Percentiles rank a stretch among this genome's conserved stretches.
Evolutionary conservation across 2,888 invertebrate species (phyloP).

Genomic region (Eupithecia subumbrata): DNA sequence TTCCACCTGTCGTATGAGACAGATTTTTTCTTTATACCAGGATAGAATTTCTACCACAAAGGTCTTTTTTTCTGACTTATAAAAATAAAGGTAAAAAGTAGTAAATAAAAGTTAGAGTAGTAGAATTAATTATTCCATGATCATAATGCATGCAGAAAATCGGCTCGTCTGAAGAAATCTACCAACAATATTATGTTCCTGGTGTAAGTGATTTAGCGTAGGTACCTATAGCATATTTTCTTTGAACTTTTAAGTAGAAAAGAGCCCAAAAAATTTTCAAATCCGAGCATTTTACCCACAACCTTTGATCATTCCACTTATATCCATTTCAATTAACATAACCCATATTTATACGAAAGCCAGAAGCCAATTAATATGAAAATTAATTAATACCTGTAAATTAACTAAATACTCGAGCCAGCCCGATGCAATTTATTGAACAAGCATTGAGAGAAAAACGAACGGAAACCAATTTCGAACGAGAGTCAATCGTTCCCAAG

Average conservation of each 20-base stretch:
- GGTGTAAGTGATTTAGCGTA: neutral
- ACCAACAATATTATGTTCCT: neutral
- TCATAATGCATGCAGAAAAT: neutral
- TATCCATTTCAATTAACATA: constrained; percentile 6
- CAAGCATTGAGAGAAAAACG: constrained; percentile 31
- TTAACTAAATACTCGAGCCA: constrained; percentile 30
- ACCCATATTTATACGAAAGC: neutral
- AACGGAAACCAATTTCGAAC: constrained; percentile 37
- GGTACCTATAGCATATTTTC: neutral
- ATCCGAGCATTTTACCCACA: neutral
- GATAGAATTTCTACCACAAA: neutral
- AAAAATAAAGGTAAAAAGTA: too few relatives aligned
- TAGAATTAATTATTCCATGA: too few relatives aligned
- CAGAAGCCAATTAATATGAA: constrained; percentile 7
- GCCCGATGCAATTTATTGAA: constrained; percentile 42
- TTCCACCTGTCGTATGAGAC: constrained; percentile 5
- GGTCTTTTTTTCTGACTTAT: too few relatives aligned
- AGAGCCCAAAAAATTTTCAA: neutral
- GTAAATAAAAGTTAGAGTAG: too few relatives aligned
- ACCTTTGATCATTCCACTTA: constrained; percentile 1
- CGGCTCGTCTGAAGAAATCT: neutral
- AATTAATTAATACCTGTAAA: constrained; percentile 31
- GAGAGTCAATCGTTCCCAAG: constrained; percentile 23
- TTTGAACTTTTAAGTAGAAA: neutral
- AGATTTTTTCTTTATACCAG: neutral